Conservation (phyloP, 2,113 vertebrate species). For the Toxotes chatareus region DNA sequence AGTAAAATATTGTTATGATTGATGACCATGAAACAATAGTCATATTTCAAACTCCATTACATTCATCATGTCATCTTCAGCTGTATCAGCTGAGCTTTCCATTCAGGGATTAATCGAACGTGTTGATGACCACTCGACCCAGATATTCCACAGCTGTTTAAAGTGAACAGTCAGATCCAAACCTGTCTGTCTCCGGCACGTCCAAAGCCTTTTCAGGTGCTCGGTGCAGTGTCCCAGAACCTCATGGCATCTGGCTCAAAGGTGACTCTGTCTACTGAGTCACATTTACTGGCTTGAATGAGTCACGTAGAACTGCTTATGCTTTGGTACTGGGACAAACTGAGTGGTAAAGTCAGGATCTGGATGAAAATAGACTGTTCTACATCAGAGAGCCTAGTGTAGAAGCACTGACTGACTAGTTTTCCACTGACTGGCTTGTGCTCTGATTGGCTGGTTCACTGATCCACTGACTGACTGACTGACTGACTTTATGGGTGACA, state of each 20-base stretch:
- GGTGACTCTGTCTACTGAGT: constrained; percentile 20
- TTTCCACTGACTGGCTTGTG: background rate
- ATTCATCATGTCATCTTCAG: background rate
- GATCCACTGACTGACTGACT: background rate
- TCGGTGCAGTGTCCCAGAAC: background rate
- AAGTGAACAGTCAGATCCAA: background rate
- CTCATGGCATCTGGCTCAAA: constrained; percentile 25
- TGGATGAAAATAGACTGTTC: background rate
- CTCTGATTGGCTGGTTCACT: constrained; percentile 12
- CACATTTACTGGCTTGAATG: background rate
- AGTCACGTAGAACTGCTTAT: background rate
- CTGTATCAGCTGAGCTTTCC: too few relatives aligned
- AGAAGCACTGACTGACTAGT: background rate
- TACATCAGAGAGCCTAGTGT: too few relatives aligned
- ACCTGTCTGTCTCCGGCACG: background rate
- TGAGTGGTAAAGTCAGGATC: background rate
- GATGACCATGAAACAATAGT: background rate
- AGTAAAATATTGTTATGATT: background rate
- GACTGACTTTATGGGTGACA: background rate
- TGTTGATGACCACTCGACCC: too few relatives aligned
- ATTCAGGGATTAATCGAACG: background rate
- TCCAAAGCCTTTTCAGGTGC: constrained; percentile 12
- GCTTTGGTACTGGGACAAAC: background rate
- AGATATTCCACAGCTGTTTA: background rate
- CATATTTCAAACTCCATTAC: background rate